phyloP scores from a whole-genome alignment of 2,797 vertebrate species.

The Phoxinus dragarum region DNA sequence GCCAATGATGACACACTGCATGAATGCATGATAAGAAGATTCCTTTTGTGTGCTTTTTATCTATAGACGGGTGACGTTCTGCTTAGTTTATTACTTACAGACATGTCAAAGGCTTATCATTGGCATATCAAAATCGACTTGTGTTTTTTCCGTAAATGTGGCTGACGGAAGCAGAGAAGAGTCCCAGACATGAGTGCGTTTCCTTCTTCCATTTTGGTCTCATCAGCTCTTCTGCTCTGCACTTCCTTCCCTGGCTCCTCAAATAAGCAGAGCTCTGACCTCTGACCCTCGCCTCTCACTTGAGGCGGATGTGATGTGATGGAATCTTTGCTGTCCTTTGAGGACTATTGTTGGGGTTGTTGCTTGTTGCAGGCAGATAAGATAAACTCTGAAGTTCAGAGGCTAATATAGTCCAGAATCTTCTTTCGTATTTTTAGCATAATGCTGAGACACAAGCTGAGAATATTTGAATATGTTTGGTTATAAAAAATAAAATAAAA shows the following conservation, averaged over 20 bases:
- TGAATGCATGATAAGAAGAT: neutral
- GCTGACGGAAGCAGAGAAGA: constrained; percentile 64
- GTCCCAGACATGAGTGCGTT: constrained; percentile 65
- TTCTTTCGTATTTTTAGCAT: constrained; percentile 37
- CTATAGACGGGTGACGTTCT: neutral
- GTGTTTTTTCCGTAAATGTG: constrained; percentile 71
- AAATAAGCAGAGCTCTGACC: constrained; percentile 75
- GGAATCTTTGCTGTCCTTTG: constrained; percentile 63
- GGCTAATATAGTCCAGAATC: constrained; percentile 26
- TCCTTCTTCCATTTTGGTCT: constrained; percentile 73
- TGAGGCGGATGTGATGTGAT: constrained; percentile 72
- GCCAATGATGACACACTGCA: neutral
- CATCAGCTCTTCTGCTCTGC: constrained; percentile 63
- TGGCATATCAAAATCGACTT: neutral
- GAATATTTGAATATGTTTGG: neutral
- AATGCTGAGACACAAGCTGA: no score
- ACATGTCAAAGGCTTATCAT: neutral
- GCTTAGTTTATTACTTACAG: neutral
- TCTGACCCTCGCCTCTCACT: constrained; percentile 62
- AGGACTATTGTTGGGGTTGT: constrained; percentile 66
- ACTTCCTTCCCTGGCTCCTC: constrained; percentile 75
- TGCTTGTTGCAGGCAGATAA: constrained; percentile 63
- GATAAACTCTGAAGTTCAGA: constrained; percentile 48
- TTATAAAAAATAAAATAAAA: neutral
- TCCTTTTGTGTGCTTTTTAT: neutral